A percentile compares a stretch with the other conserved stretches of the same genome.
Evolutionary conservation across 2,888 invertebrate species (phyloP).

Genomic region (Mythimna loreyi): DNA sequence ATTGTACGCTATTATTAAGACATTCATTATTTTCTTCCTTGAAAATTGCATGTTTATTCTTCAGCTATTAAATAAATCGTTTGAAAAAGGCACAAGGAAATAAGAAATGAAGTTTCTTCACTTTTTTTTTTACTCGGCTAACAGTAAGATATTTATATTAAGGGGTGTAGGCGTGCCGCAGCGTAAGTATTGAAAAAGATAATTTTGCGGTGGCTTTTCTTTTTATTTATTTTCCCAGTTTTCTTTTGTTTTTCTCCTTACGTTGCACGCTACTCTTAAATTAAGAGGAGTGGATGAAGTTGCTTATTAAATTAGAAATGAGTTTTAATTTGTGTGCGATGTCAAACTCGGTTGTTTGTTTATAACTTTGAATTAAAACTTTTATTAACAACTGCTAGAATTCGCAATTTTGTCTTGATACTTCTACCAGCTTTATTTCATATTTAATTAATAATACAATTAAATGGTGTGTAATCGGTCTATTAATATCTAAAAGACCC

Average conservation of each 20-base stretch:
- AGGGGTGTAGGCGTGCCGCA: conserved; percentile 31
- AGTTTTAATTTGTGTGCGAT: background rate
- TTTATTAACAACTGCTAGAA: no score
- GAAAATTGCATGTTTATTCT: conserved; percentile 54
- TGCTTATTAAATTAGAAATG: background rate
- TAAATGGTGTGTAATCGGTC: no score
- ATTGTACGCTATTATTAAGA: conserved; percentile 55
- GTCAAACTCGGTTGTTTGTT: background rate
- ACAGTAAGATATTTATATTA: conserved; percentile 54
- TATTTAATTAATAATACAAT: no score
- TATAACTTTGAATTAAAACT: no score
- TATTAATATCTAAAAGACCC: no score
- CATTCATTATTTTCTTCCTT: conserved; percentile 36
- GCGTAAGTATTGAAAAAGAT: conserved; percentile 51
- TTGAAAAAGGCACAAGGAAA: conserved; percentile 42
- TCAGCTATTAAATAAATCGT: conserved; percentile 51
- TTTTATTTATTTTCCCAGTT: conserved; percentile 26
- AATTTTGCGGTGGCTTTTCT: conserved; percentile 38
- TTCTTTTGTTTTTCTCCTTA: conserved; percentile 16
- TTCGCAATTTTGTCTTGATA: no score
- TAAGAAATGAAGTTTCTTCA: conserved; percentile 41
- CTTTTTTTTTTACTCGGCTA: conserved; percentile 33
- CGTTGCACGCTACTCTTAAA: conserved; percentile 3
- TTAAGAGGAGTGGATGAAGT: conserved; percentile 1
- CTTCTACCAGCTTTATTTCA: no score